These are phyloP conservation scores for Ellobium chinense DNA, from an alignment of 2,888 invertebrate genomes.

Conservation along the genomic window DNA sequence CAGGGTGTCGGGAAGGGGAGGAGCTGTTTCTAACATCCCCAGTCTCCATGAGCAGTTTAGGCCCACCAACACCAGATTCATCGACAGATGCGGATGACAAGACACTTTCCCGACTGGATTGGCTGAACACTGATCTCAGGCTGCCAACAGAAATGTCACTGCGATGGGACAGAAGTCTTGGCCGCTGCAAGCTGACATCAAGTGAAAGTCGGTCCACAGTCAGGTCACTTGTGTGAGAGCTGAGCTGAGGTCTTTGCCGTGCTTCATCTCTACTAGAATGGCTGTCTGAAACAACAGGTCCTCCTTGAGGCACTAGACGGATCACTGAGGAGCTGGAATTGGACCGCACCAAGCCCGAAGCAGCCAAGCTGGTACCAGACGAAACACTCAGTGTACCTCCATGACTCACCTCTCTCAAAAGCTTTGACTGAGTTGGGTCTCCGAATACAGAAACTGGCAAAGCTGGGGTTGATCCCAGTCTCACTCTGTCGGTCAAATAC, in stretches of 20 bases:
- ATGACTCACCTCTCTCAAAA: neutral
- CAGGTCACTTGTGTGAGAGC: conserved; percentile 8
- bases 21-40: neutral
- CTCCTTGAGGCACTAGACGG: neutral
- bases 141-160: conserved; percentile 37
- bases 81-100: conserved; percentile 15
- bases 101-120: conserved; percentile 26
- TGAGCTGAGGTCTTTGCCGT: neutral
- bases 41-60: neutral
- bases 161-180: conserved; percentile 24
- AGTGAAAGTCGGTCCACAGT: conserved; percentile 13
- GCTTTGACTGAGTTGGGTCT: neutral
- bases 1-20: conserved; percentile 30
- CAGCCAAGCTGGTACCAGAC: neutral
- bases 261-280: conserved; percentile 4
- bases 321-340: neutral
- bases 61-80: conserved; percentile 7
- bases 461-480: neutral
- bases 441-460: neutral
- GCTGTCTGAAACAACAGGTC: neutral
- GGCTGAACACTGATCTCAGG: conserved; percentile 33
- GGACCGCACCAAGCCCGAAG: neutral
- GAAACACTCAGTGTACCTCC: neutral
- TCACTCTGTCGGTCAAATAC: neutral
- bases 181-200: neutral